Percentiles rank a stretch among this genome's conserved stretches.
phyloP scores from a whole-genome alignment of 2,113 vertebrate species.

The Hymenochirus boettgeri region DNA sequence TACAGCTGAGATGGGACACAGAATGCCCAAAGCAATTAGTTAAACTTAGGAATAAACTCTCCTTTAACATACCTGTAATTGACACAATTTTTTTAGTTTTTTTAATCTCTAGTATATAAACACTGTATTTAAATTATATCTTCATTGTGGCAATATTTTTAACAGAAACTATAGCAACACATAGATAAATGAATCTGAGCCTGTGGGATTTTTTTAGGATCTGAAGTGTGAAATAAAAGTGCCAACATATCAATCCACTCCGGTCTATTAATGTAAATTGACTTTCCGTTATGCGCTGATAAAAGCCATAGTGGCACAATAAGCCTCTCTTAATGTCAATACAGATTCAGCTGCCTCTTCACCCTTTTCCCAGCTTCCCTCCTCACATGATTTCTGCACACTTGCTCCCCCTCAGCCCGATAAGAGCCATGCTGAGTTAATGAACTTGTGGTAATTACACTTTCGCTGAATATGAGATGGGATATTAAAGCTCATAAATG shows the following conservation, averaged over 20 bases:
- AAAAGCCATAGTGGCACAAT: conserved; percentile 54
- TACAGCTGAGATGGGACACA: too few relatives aligned
- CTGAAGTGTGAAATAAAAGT: conserved; percentile 76
- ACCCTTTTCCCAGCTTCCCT: background rate
- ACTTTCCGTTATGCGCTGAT: conserved; percentile 69
- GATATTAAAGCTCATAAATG: conserved; percentile 41
- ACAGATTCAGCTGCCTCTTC: conserved; percentile 13
- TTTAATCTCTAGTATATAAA: too few relatives aligned
- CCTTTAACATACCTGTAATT: too few relatives aligned
- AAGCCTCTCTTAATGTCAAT: conserved; percentile 53
- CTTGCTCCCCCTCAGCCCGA: conserved; percentile 14
- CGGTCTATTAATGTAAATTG: conserved; percentile 53
- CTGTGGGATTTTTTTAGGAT: conserved; percentile 14
- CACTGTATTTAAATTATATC: too few relatives aligned
- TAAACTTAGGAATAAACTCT: too few relatives aligned
- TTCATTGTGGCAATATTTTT: too few relatives aligned
- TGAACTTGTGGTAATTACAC: conserved; percentile 39
- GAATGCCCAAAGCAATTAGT: too few relatives aligned
- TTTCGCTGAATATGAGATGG: conserved; percentile 32
- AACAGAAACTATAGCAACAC: too few relatives aligned
- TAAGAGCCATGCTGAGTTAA: conserved; percentile 31
- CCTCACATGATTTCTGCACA: conserved; percentile 13
- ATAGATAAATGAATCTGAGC: too few relatives aligned
- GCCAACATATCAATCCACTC: conserved; percentile 62
- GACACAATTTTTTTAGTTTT: too few relatives aligned